These are phyloP conservation scores for Drosophila pallidifrons DNA, from an alignment of 1,140 invertebrate genomes.

Conservation along the genomic window DNA sequence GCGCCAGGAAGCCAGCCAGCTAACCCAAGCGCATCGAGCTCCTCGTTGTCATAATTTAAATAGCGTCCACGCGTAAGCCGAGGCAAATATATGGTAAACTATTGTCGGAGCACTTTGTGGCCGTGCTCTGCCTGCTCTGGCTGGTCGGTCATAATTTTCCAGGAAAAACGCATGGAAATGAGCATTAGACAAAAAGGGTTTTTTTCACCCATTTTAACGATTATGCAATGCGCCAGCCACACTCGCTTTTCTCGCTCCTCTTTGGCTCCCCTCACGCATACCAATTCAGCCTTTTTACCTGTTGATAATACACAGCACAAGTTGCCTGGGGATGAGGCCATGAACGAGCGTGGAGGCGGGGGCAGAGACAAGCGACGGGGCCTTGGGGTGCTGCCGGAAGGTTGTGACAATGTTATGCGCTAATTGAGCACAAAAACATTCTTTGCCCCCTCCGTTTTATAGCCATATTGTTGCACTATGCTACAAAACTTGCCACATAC, in stretches of 20 bases:
- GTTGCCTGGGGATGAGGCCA: not conserved
- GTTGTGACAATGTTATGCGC: constrained; percentile 75
- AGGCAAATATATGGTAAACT: constrained; percentile 70
- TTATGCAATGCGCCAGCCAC: constrained; percentile 40
- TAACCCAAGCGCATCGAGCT: constrained; percentile 9
- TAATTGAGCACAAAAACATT: constrained; percentile 77
- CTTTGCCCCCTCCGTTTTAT: constrained; percentile 49
- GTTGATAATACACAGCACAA: constrained; percentile 54
- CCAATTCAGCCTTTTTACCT: constrained; percentile 72
- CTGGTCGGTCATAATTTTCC: constrained; percentile 70
- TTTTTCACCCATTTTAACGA: constrained; percentile 44
- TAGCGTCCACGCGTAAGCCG: constrained; percentile 68
- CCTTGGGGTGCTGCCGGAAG: constrained; percentile 55
- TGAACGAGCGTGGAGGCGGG: not conserved
- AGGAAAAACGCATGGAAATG: constrained; percentile 73
- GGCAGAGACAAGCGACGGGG: constrained; percentile 2
- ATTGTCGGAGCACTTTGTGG: constrained; percentile 56
- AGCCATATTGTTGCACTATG: constrained; percentile 55
- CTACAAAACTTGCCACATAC: constrained; percentile 15
- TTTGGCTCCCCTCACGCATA: constrained; percentile 47
- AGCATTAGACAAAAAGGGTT: constrained; percentile 63
- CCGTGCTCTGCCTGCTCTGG: constrained; percentile 5
- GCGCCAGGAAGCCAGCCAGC: constrained; percentile 57
- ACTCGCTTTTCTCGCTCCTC: constrained; percentile 14
- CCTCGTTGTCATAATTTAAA: constrained; percentile 71